A percentile compares a stretch with the other conserved stretches of the same genome.
Evolutionary conservation across 2,797 vertebrate genomes (phyloP).

Genomic region (Ctenopoma multispine): DNA sequence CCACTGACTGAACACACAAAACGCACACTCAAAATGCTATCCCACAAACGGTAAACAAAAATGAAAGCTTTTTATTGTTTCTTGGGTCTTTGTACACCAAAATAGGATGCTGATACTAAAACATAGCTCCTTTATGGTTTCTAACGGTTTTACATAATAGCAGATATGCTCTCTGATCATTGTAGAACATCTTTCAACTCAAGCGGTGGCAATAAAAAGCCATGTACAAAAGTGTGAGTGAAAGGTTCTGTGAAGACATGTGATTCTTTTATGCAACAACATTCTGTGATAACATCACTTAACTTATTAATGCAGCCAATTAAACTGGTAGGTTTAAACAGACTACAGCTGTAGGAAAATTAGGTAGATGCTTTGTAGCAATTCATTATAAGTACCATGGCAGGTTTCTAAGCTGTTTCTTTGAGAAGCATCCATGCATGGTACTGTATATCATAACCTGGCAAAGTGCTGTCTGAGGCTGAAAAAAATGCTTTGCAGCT

Average conservation of each 20-base stretch:
- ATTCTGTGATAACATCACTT: conserved; percentile 42
- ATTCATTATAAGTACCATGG: conserved; percentile 28
- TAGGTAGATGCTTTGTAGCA: conserved; percentile 25
- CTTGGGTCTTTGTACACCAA: conserved; percentile 13
- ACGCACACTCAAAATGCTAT: conserved; percentile 7
- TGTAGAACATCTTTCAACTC: conserved; percentile 10
- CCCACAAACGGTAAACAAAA: conserved; percentile 35
- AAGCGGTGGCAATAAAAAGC: neutral
- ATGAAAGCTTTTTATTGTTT: conserved; percentile 26
- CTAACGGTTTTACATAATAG: conserved; percentile 38
- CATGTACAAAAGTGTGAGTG: neutral
- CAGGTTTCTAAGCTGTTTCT: conserved; percentile 26
- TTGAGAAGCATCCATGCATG: conserved; percentile 44
- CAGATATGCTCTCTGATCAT: conserved; percentile 12
- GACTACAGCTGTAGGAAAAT: conserved; percentile 25
- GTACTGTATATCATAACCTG: conserved; percentile 46
- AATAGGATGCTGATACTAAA: conserved; percentile 1
- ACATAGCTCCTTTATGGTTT: neutral
- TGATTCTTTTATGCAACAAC: conserved; percentile 20
- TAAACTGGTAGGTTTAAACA: conserved; percentile 25
- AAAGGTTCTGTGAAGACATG: conserved; percentile 1
- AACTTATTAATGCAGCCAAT: conserved; percentile 55
- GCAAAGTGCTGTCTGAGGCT: conserved; percentile 37
- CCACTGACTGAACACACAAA: conserved; percentile 6
- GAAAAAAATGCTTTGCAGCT: conserved; percentile 41